Base-by-base conservation (phyloP, 2,888 invertebrate genomes). In the Ditylenchus weischeri region DNA sequence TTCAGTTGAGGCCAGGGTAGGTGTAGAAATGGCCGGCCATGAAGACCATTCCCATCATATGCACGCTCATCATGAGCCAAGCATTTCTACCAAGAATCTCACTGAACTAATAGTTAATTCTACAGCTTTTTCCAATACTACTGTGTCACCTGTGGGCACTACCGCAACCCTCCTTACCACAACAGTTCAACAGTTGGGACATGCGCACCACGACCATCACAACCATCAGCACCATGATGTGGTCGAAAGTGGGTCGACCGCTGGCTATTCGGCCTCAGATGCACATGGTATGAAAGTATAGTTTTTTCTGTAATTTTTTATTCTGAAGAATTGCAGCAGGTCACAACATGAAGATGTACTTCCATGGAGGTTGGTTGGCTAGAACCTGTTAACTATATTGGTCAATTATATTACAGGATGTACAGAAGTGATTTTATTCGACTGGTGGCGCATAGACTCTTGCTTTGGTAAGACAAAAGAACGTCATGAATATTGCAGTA, bases 291-390 rank as follows among this genome's bases (percentile, higher is more conserved):
- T n/a, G n/a, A 54, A 23, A 23, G 29, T 13, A 8, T 38, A 8
- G 6, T 38, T 38, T 6, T 38, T 38, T 43, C 8, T 15, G 21
- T 54, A 11, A 21, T 7, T 54, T 54, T 15, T 54, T 54, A 15
- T 10, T 54, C 11, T 54, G n/a, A 60, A 6, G 19, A 21, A 21
- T 36, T 66, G 3, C 15, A 48, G 47, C 23, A 21, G 18, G n/a
- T n/a, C 38, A 59, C 59, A 36, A 59, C 59, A 59, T 81, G 82
- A 77, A 78, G 66, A 83, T 83, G 81, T 82, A 74, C 73, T 83
- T 82, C 66, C 81, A 82, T 65, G 77, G 78, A 48, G 81, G 43
- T 38, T 43, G 43, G 15, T 43, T 43, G 43, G 5, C 29, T 15
- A 43, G 15, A 8, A 43, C 15, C 5, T 43, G 43, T 43, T 6